Evolutionary conservation across 2,797 vertebrate species (phyloP).

Genomic region (Crenichthys baileyi): DNA sequence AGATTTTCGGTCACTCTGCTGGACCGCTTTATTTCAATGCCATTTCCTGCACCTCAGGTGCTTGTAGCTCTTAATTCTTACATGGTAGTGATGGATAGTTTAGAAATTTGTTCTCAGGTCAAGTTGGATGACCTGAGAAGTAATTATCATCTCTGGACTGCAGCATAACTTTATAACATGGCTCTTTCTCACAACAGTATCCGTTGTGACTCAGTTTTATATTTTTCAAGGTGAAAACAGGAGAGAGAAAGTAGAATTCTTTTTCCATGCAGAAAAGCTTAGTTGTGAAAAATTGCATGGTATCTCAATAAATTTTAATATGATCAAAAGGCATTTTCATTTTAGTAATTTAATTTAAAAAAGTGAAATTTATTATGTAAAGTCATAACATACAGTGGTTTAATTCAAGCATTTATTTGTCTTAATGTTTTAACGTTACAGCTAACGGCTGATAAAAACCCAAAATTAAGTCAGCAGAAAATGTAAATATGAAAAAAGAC

Average conservation of each 20-base stretch:
- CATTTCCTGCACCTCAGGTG: constrained; percentile 56
- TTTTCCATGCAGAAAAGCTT: background rate
- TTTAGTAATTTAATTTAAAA: background rate
- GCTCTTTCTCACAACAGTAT: constrained; percentile 17
- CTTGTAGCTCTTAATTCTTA: constrained; percentile 40
- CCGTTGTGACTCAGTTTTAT: background rate
- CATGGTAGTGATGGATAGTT: constrained; percentile 47
- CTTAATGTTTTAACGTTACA: background rate
- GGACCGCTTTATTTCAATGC: constrained; percentile 61
- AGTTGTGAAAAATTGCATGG: background rate
- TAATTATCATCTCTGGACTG: constrained; percentile 36
- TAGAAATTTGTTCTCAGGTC: constrained; percentile 42
- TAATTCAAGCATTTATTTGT: background rate
- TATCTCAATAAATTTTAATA: background rate
- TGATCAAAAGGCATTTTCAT: background rate
- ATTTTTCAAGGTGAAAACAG: background rate
- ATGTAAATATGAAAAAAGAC: background rate
- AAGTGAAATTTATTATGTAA: too few relatives aligned
- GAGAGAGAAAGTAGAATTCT: background rate
- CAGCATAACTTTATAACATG: constrained; percentile 40
- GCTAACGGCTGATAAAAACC: background rate
- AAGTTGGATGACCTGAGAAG: constrained; percentile 37
- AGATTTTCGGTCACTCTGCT: constrained; percentile 46
- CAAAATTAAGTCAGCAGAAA: background rate
- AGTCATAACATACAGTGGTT: background rate